Percentiles rank a stretch among this genome's conserved stretches.
Evolutionary conservation across 2,113 vertebrate species (phyloP).

Genomic region (Pedionomus torquatus): DNA sequence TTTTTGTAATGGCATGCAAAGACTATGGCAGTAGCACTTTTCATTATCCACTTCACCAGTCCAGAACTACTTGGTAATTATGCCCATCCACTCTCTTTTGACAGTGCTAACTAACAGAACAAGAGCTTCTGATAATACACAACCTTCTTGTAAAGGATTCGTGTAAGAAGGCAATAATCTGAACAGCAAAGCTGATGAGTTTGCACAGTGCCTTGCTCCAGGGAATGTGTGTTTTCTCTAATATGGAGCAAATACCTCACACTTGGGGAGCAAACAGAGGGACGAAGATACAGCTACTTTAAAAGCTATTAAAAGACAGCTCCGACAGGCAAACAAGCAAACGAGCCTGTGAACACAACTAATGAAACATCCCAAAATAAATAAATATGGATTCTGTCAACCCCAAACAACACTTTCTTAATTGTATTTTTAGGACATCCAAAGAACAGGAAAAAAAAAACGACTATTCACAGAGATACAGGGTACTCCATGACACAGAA

Average conservation of each 20-base stretch:
- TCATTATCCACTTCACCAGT: slow-evolving; percentile 63
- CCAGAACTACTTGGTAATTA: slow-evolving; percentile 50
- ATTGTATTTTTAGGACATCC: background rate
- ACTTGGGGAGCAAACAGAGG: background rate
- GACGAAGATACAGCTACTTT: accelerated
- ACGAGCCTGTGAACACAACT: background rate
- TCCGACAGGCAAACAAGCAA: background rate
- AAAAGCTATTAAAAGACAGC: background rate
- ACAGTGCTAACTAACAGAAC: slow-evolving; percentile 23
- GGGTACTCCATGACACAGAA: background rate
- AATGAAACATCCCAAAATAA: background rate
- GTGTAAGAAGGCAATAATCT: background rate
- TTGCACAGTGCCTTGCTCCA: background rate
- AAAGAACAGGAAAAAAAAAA: background rate
- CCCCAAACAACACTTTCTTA: background rate
- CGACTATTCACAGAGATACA: background rate
- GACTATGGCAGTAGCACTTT: slow-evolving; percentile 45
- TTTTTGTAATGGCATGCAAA: slow-evolving; percentile 31
- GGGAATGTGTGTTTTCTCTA: background rate
- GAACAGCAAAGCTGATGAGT: slow-evolving; percentile 1
- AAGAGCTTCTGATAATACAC: slow-evolving; percentile 1
- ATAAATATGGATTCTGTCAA: background rate
- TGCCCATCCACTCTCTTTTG: slow-evolving; percentile 48
- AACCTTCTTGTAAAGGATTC: background rate
- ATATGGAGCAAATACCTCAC: background rate